Conservation (phyloP, 1,140 invertebrate genomes). For the Neomicropteryx cornuta region DNA sequence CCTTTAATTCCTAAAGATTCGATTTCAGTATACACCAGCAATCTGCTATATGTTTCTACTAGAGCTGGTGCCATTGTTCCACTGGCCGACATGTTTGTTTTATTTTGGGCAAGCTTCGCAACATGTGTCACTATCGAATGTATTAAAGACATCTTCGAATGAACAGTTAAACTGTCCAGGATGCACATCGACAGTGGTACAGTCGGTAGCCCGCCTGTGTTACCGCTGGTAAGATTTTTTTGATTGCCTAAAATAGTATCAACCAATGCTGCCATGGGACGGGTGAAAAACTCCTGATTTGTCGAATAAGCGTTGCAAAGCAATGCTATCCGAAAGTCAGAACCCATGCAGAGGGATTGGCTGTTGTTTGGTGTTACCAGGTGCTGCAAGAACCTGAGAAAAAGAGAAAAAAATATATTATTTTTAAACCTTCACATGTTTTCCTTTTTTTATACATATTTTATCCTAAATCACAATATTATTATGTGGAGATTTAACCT, state of each 20-base stretch:
- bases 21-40: slow-evolving; percentile 93
- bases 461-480: too few relatives aligned
- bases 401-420: slow-evolving; percentile 11
- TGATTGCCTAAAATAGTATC: slow-evolving; percentile 73
- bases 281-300: slow-evolving; percentile 71
- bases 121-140: slow-evolving; percentile 86
- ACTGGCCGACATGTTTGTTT: slow-evolving; percentile 55
- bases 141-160: slow-evolving; percentile 96
- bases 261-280: slow-evolving; percentile 80
- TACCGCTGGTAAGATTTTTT: slow-evolving; percentile 44
- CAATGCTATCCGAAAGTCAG: slow-evolving; percentile 82
- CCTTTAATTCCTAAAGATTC: slow-evolving; percentile 95
- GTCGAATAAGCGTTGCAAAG: slow-evolving; percentile 93
- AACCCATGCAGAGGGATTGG: slow-evolving; percentile 53
- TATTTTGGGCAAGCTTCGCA: slow-evolving; percentile 77
- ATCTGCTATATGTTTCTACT: slow-evolving; percentile 87
- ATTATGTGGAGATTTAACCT: too few relatives aligned
- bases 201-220: slow-evolving; percentile 48
- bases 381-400: slow-evolving; percentile 68
- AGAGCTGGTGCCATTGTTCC: slow-evolving; percentile 74
- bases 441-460: too few relatives aligned
- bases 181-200: slow-evolving; percentile 85
- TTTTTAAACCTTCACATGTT: too few relatives aligned
- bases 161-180: slow-evolving; percentile 89
- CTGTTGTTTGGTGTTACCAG: slow-evolving; percentile 58